Conservation (phyloP, 2,113 vertebrate genomes). For the Chrysemys picta region DNA sequence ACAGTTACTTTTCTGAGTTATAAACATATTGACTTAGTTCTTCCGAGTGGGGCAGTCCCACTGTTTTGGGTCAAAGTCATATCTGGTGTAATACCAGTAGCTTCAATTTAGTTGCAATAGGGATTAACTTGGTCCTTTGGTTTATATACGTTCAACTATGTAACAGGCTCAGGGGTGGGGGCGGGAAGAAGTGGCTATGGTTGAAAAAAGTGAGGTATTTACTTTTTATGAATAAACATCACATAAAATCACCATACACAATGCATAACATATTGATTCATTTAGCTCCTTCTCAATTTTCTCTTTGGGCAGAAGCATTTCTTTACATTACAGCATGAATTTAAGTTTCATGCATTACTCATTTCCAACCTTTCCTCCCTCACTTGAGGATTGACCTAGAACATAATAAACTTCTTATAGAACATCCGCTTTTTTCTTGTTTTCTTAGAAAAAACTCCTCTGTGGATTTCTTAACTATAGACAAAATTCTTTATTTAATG, state of each 20-base stretch:
- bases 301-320: slow-evolving; percentile 81
- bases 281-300: slow-evolving; percentile 82
- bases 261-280: slow-evolving; percentile 82
- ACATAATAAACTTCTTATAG: neutral
- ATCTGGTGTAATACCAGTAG: slow-evolving; percentile 45
- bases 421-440: slow-evolving; percentile 13
- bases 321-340: slow-evolving; percentile 83
- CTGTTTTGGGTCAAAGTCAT: slow-evolving; percentile 53
- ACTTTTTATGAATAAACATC: slow-evolving; percentile 77
- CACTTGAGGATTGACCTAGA: slow-evolving; percentile 65
- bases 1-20: slow-evolving; percentile 26
- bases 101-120: neutral
- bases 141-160: slow-evolving; percentile 14
- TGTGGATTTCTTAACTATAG: slow-evolving; percentile 8
- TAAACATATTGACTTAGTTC: slow-evolving; percentile 54
- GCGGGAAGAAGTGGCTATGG: slow-evolving; percentile 58
- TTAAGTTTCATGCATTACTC: slow-evolving; percentile 81
- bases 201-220: slow-evolving; percentile 69
- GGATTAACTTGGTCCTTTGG: slow-evolving; percentile 49
- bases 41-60: slow-evolving; percentile 66
- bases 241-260: slow-evolving; percentile 80
- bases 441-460: slow-evolving; percentile 27
- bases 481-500: slow-evolving; percentile 19
- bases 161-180: slow-evolving; percentile 58
- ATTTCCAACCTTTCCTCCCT: slow-evolving; percentile 79